Conservation (phyloP, 2,113 vertebrate genomes). For the Chaetura pelagica region DNA sequence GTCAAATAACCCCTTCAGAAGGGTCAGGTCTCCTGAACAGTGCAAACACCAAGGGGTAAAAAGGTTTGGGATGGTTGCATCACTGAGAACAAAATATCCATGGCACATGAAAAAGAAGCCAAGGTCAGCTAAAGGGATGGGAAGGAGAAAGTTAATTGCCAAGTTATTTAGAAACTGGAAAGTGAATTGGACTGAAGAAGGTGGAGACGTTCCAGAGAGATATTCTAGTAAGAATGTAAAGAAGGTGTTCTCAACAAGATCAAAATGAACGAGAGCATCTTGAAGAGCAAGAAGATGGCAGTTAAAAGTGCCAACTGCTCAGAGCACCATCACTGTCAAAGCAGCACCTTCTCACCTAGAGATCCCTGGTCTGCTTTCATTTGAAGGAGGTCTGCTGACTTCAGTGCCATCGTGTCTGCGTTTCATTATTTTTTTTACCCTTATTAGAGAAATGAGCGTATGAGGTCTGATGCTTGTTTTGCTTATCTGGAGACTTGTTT, state of each 20-base stretch:
- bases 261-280: neutral
- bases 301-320: neutral
- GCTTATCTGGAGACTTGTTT: neutral
- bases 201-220: neutral
- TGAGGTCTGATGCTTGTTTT: neutral
- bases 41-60: neutral
- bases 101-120: neutral
- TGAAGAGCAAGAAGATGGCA: neutral
- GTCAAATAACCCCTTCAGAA: neutral
- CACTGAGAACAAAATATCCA: neutral
- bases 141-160: neutral
- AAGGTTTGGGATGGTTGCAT: neutral
- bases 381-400: neutral
- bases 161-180: neutral
- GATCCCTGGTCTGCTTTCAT: neutral
- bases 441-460: neutral
- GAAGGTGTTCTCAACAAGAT: neutral
- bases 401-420: neutral
- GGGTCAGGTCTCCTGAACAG: neutral
- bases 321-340: neutral
- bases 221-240: neutral
- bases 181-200: neutral
- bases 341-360: neutral
- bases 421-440: neutral
- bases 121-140: neutral